Percentiles rank a stretch among this genome's conserved stretches.
Evolutionary conservation across 2,113 vertebrate species (phyloP).

Genomic region (Coptodon bakossiorum): DNA sequence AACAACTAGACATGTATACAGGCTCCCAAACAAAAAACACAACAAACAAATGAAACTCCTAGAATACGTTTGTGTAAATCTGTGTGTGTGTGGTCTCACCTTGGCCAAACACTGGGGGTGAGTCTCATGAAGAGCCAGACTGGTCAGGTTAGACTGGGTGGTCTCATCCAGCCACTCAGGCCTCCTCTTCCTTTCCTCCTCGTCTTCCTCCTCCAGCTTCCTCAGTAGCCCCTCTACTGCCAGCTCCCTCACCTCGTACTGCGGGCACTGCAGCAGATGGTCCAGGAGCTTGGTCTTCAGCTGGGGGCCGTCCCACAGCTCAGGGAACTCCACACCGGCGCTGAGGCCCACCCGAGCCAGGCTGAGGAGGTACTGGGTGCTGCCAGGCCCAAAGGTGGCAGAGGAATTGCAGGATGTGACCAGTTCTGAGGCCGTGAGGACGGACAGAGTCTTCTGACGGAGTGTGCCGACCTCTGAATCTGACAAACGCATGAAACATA

Average conservation of each 20-base stretch:
- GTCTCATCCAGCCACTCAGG: constrained; percentile 49
- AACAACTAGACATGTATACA: neutral
- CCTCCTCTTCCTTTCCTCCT: neutral
- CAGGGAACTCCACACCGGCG: constrained; percentile 39
- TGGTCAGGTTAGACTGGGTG: constrained; percentile 69
- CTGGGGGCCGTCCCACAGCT: constrained; percentile 15
- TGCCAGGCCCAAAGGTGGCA: constrained; percentile 70
- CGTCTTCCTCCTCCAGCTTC: constrained; percentile 47
- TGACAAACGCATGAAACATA: constrained; percentile 16
- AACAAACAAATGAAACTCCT: constrained; percentile 6
- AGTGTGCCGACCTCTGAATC: constrained; percentile 70
- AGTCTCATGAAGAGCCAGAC: constrained; percentile 77
- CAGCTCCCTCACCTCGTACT: constrained; percentile 82
- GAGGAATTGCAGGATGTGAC: constrained; percentile 30
- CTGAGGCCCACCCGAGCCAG: constrained; percentile 72
- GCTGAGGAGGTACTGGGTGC: constrained; percentile 84
- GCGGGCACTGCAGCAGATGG: constrained; percentile 72
- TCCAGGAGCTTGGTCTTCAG: constrained; percentile 11
- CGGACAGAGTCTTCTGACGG: constrained; percentile 59
- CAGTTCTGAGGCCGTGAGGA: constrained; percentile 79
- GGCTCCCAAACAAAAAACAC: neutral
- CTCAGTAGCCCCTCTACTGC: constrained; percentile 71
- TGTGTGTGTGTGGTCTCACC: constrained; percentile 66
- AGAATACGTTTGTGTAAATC: neutral
- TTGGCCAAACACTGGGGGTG: constrained; percentile 84